These are phyloP conservation scores for Anthrax anthrax DNA, from an alignment of 2,888 invertebrate genomes.

Conservation along the genomic window DNA sequence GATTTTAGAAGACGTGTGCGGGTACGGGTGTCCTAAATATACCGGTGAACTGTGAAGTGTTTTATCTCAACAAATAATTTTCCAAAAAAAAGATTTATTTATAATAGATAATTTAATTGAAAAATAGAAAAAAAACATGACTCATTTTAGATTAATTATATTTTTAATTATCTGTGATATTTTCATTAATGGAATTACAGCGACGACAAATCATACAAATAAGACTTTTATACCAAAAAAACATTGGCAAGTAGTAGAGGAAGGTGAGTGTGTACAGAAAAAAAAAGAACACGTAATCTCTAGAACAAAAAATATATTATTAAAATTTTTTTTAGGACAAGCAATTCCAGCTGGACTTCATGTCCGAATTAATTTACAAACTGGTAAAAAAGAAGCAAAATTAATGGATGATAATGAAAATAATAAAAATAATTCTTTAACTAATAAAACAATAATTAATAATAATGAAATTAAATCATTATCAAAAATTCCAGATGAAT, in stretches of 20 bases:
- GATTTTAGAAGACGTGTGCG: too few relatives aligned
- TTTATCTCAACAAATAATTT: too few relatives aligned
- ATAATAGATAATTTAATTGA: too few relatives aligned
- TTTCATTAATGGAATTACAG: not conserved
- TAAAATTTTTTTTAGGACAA: slow-evolving; percentile 39
- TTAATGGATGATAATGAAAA: slow-evolving; percentile 42
- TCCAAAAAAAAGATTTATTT: too few relatives aligned
- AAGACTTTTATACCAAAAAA: slow-evolving; percentile 42
- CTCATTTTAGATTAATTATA: not conserved
- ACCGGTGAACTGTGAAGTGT: too few relatives aligned
- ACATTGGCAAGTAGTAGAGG: slow-evolving; percentile 48
- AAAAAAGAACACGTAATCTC: slow-evolving; percentile 5
- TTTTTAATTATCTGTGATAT: not conserved
- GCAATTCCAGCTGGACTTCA: slow-evolving; percentile 59
- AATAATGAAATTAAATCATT: slow-evolving; percentile 1
- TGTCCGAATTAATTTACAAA: slow-evolving; percentile 58
- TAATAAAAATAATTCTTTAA: slow-evolving; percentile 15
- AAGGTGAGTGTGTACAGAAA: slow-evolving; percentile 35
- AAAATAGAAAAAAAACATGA: too few relatives aligned
- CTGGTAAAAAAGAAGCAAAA: slow-evolving; percentile 61
- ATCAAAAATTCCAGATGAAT: not conserved
- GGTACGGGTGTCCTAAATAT: too few relatives aligned
- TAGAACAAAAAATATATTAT: not conserved
- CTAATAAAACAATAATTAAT: slow-evolving; percentile 14
- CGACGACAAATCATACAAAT: slow-evolving; percentile 11